Evolutionary conservation across 2,113 vertebrate genomes (phyloP).

Genomic region (Glaucidium brasilianum): DNA sequence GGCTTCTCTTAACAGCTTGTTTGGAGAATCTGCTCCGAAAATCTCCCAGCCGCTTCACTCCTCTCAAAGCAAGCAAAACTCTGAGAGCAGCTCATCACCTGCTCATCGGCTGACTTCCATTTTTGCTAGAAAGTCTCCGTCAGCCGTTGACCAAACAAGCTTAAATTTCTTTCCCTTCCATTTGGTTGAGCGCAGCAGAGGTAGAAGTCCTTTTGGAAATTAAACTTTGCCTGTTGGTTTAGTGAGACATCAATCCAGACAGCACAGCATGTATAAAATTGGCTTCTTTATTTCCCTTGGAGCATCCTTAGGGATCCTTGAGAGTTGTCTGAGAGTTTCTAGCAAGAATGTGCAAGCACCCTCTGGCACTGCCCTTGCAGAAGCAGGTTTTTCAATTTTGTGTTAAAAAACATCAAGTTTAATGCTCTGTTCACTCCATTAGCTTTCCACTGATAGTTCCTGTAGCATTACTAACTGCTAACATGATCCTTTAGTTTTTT

Average conservation of each 20-base stretch:
- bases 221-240: background rate
- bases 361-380: background rate
- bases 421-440: background rate
- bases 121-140: background rate
- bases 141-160: background rate
- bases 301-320: background rate
- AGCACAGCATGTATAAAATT: background rate
- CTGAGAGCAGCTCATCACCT: background rate
- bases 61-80: background rate
- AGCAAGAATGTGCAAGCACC: background rate
- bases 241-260: background rate
- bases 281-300: background rate
- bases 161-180: background rate
- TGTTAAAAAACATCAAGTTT: background rate
- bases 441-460: background rate
- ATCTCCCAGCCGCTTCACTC: background rate
- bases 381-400: background rate
- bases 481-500: background rate
- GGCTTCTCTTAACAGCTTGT: conserved; percentile 20
- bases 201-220: background rate
- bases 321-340: background rate
- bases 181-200: background rate
- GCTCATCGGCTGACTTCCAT: background rate
- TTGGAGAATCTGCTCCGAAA: conserved; percentile 8
- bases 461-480: background rate